These are phyloP conservation scores for Apodemia zela DNA, from an alignment of 2,888 invertebrate genomes.

Conservation along the genomic window DNA sequence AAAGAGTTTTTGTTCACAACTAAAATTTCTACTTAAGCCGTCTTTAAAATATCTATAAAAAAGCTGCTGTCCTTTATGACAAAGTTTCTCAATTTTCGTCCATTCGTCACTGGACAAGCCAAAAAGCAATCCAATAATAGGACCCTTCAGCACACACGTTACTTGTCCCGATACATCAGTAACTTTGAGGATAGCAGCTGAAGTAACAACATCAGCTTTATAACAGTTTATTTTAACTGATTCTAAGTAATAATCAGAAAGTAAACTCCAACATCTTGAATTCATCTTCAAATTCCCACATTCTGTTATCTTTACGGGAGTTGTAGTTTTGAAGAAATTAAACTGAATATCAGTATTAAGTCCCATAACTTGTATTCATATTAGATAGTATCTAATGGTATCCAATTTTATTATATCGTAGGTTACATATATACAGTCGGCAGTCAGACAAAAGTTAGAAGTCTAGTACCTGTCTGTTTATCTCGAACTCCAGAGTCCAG, in stretches of 20 bases:
- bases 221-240: conserved; percentile 62
- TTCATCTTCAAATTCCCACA: conserved; percentile 46
- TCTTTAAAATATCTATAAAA: conserved; percentile 70
- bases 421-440: too few species aligned
- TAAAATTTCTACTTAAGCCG: conserved; percentile 54
- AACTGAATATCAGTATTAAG: conserved; percentile 1
- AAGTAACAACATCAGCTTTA: conserved; percentile 41
- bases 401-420: too few species aligned
- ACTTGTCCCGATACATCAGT: conserved; percentile 60
- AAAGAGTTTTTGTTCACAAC: conserved; percentile 63
- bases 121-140: conserved; percentile 54
- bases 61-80: conserved; percentile 51
- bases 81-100: conserved; percentile 58
- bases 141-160: conserved; percentile 58
- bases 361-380: neutral
- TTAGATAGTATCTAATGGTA: neutral
- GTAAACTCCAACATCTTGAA: conserved; percentile 55
- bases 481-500: too few species aligned
- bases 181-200: conserved; percentile 59
- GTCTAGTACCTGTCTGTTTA: too few species aligned
- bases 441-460: too few species aligned
- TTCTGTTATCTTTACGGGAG: conserved; percentile 59
- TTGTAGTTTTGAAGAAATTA: conserved; percentile 42
- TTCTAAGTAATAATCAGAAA: conserved; percentile 64
- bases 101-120: conserved; percentile 55